Percentiles rank a stretch among this genome's conserved stretches.
Conservation (phyloP, 2,113 vertebrate species). For the Vombatus ursinus region DNA sequence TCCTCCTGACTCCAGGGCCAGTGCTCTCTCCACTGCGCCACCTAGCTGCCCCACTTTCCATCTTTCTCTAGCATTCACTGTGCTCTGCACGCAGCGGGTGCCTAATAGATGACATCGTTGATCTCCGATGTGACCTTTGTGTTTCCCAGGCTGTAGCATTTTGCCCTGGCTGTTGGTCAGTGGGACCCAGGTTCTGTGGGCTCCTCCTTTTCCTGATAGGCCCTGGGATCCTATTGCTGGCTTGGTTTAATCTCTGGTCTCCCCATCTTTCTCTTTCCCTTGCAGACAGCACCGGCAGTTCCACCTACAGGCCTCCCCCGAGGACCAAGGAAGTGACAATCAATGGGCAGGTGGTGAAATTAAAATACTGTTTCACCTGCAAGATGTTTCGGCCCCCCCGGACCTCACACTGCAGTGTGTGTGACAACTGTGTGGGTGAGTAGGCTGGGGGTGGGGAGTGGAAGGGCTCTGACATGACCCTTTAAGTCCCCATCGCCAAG, state of each 20-base stretch:
- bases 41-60: too few species aligned
- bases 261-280: slow-evolving; percentile 54
- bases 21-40: too few species aligned
- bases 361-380: slow-evolving; percentile 99
- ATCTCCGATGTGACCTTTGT: neutral
- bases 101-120: neutral
- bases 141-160: neutral
- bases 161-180: neutral
- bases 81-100: neutral
- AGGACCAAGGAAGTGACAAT: slow-evolving; percentile 95
- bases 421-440: slow-evolving; percentile 98
- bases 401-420: slow-evolving; percentile 97
- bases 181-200: neutral
- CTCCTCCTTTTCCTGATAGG: neutral
- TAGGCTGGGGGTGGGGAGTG: neutral
- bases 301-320: slow-evolving; percentile 92
- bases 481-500: neutral
- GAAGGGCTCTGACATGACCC: neutral
- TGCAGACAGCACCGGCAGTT: slow-evolving; percentile 94
- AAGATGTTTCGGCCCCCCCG: slow-evolving; percentile 97
- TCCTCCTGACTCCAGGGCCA: too few species aligned
- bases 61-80: neutral
- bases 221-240: neutral
- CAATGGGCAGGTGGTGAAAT: slow-evolving; percentile 94
- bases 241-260: neutral